These are phyloP conservation scores for Triplophysa rosa DNA, from an alignment of 2,113 vertebrate species.

Conservation along the genomic window DNA sequence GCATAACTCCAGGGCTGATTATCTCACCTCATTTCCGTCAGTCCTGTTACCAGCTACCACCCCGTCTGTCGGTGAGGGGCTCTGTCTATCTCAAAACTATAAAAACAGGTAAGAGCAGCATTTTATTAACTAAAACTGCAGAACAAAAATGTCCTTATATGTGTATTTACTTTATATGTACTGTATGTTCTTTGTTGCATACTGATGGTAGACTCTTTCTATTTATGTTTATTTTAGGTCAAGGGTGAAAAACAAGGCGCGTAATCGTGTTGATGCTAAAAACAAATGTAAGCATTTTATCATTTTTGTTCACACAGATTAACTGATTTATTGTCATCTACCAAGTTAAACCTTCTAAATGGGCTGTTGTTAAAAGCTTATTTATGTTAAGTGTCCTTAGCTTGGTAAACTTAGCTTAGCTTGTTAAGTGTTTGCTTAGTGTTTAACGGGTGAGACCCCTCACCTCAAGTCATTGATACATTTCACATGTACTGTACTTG, in stretches of 20 bases:
- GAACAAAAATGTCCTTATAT: neutral
- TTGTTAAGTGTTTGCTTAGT: neutral
- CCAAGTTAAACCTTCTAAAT: too few species aligned
- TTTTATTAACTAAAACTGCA: neutral
- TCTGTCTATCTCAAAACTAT: slow-evolving; percentile 56
- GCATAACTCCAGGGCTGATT: slow-evolving; percentile 57
- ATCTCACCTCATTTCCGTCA: slow-evolving; percentile 57
- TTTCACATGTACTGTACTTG: neutral
- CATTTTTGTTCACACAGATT: neutral
- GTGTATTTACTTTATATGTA: neutral
- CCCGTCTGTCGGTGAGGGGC: slow-evolving; percentile 60
- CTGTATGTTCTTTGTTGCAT: too few species aligned
- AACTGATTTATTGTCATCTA: neutral
- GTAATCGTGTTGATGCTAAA: slow-evolving; percentile 58
- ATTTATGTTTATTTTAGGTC: slow-evolving; percentile 56
- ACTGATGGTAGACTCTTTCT: neutral
- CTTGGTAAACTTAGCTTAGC: too few species aligned
- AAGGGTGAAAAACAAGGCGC: slow-evolving; percentile 61
- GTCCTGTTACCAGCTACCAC: slow-evolving; percentile 58
- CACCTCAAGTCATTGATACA: neutral
- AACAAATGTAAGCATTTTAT: slow-evolving; percentile 67
- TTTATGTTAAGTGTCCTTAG: too few species aligned
- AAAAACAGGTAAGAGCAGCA: slow-evolving; percentile 62
- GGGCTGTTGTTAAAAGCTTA: too few species aligned
- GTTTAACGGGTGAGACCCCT: neutral